A percentile compares a stretch with the other conserved stretches of the same genome.
phyloP scores from a whole-genome alignment of 2,888 invertebrate species.

The Eupithecia dodoneata region DNA sequence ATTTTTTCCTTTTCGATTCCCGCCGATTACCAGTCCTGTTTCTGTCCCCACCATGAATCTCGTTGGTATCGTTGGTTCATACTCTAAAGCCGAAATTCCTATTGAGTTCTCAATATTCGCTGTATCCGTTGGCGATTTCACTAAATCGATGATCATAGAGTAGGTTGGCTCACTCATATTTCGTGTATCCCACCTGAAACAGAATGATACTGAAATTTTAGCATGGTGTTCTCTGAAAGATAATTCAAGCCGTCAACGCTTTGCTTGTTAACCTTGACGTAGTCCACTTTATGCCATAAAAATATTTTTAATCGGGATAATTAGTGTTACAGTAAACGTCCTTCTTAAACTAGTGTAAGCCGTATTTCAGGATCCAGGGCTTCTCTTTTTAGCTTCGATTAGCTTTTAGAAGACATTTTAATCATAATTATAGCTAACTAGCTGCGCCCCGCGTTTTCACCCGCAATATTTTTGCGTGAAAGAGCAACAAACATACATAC shows the following conservation, averaged over 20 bases:
- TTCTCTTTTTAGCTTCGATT: not conserved
- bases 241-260: not conserved
- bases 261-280: not conserved
- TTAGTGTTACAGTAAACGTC: no score
- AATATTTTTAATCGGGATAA: no score
- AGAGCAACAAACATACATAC: no score
- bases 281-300: not conserved
- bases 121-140: constrained; percentile 82
- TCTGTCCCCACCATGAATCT: constrained; percentile 90
- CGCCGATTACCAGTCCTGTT: constrained; percentile 87
- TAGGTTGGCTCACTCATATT: constrained; percentile 88
- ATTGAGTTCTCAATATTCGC: constrained; percentile 85
- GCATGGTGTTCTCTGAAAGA: not conserved
- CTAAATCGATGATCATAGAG: constrained; percentile 87
- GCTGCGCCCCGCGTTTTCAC: no score
- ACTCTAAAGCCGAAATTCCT: constrained; percentile 88
- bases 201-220: not conserved
- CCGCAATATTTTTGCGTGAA: no score
- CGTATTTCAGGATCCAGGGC: no score
- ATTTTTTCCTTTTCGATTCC: constrained; percentile 90
- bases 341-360: no score
- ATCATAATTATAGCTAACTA: no score
- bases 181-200: constrained; percentile 88
- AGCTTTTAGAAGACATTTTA: not conserved
- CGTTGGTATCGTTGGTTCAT: constrained; percentile 90